Percentiles rank a stretch among this genome's conserved stretches.
Conservation (phyloP, 2,797 vertebrate species). For the Xiphophorus birchmanni region DNA sequence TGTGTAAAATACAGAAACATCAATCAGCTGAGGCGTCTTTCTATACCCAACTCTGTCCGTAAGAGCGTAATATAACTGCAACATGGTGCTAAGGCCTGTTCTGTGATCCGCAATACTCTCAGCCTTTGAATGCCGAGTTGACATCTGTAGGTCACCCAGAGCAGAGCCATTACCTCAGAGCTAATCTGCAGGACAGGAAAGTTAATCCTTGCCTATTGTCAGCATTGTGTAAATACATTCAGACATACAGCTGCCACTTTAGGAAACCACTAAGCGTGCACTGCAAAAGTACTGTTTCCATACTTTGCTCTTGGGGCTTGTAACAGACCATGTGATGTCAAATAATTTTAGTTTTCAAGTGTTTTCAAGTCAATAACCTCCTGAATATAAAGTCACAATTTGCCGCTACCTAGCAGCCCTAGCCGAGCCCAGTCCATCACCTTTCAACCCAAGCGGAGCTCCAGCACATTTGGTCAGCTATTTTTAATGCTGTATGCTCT, state of each 20-base stretch:
- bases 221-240: constrained; percentile 13
- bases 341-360: neutral
- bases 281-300: neutral
- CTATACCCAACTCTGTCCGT: neutral
- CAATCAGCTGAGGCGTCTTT: neutral
- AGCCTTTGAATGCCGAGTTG: constrained; percentile 50
- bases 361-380: neutral
- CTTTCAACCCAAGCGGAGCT: too few relatives aligned
- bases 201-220: constrained; percentile 50
- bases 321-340: neutral
- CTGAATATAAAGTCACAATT: too few relatives aligned
- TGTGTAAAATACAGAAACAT: neutral
- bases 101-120: constrained; percentile 21
- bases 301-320: neutral
- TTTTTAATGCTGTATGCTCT: too few relatives aligned
- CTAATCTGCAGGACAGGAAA: constrained; percentile 63
- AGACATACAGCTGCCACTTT: neutral
- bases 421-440: too few relatives aligned
- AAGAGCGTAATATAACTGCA: neutral
- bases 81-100: neutral
- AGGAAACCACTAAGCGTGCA: neutral
- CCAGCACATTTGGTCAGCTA: too few relatives aligned
- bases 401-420: too few relatives aligned
- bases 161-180: constrained; percentile 31
- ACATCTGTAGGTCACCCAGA: constrained; percentile 47